Base-by-base conservation (phyloP, 2,797 vertebrate species). In the Lacerta agilis region DNA sequence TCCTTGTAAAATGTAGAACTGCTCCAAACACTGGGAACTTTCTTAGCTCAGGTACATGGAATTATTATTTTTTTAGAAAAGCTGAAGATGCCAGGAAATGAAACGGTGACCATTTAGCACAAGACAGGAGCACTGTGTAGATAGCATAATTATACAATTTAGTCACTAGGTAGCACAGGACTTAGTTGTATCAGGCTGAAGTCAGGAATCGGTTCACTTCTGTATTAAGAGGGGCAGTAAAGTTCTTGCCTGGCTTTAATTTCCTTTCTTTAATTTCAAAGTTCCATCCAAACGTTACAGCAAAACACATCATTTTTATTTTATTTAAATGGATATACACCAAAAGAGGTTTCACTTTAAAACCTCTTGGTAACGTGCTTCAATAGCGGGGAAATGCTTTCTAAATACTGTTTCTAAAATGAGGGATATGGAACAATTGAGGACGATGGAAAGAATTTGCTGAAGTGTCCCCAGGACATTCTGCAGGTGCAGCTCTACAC, bases 361-460 rank as follows among this genome's bases (percentile, higher is more conserved):
- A 69, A 72, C 82, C 58, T 90, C 90, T 91, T 72, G 55, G 45
- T 33, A 18, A 90, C 86, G 15, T 88, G 86, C 75, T 69, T 1
- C 41, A 86, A 13, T 5, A 77, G 36, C 0, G 58, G 9, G 77
- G 87, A 79, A 27, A 8, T 3, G 71, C 55, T 86, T 72, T 33
- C 25, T 79, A 61, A 80, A 4, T 29, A 38, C 86, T 82, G 18
- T 91, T 92, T 93, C 33, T 71, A 87, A 80, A 91, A 87, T 10
- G 11, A 0, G 0, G 82, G 29, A 77, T 79, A 75, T 1, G 43
- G 91, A 95, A 93, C 49, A 91, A 88, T 0, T 88, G 66, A 92
- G 78, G 93, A 90, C 75, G 86, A 83, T 38, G 79, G 89, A 88
- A 90, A 90, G 64, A 94, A 13, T 92, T 94, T 93, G 90, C 75